phyloP scores from a whole-genome alignment of 2,797 vertebrate genomes.

The Liparis tanakae region DNA sequence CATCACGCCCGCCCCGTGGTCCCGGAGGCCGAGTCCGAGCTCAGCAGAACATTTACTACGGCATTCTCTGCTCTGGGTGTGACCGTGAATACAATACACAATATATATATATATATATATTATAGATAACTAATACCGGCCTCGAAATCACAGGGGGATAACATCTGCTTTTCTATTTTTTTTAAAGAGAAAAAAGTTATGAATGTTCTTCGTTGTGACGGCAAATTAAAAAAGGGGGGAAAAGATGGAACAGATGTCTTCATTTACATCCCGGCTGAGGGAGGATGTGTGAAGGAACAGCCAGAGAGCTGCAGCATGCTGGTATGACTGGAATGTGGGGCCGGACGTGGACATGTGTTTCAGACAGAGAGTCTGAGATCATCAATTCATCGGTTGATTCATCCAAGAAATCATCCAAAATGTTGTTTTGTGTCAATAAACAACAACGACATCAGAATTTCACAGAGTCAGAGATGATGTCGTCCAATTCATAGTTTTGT shows the following conservation, averaged over 20 bases:
- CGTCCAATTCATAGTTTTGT: no score
- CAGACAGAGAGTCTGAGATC: no score
- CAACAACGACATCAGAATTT: no score
- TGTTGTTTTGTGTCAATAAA: no score
- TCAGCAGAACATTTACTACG: constrained; percentile 51
- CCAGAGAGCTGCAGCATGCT: constrained; percentile 44
- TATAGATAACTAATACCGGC: constrained; percentile 31
- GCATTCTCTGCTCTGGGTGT: constrained; percentile 34
- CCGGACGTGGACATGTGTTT: no score
- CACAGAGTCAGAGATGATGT: no score
- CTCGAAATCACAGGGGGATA: constrained; percentile 46
- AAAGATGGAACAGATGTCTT: constrained; percentile 53
- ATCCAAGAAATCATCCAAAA: no score
- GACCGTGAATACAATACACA: constrained; percentile 32
- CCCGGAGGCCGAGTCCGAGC: constrained; percentile 71
- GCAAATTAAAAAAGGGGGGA: constrained; percentile 44
- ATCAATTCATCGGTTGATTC: no score
- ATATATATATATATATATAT: no score
- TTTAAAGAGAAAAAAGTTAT: constrained; percentile 25
- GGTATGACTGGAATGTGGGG: no score
- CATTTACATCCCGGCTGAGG: constrained; percentile 60
- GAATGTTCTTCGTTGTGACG: constrained; percentile 52
- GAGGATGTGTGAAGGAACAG: constrained; percentile 51
- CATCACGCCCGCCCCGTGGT: constrained; percentile 72
- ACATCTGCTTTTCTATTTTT: constrained; percentile 19